A percentile compares a stretch with the other conserved stretches of the same genome.
phyloP scores from a whole-genome alignment of 92 coral and sea anemone species.

The Porites divaricata region DNA sequence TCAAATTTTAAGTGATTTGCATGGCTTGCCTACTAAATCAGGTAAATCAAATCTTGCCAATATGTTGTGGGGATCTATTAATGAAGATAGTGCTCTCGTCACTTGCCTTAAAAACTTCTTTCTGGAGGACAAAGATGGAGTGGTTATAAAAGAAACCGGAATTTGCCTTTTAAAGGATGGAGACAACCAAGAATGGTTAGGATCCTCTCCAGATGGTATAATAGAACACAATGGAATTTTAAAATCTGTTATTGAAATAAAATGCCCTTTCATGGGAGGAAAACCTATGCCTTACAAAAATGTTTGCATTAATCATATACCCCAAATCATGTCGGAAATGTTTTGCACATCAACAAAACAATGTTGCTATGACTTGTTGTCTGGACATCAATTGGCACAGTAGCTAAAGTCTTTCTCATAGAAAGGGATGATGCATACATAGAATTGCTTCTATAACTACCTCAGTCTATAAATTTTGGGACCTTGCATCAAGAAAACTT shows the following conservation, averaged over 20 bases:
- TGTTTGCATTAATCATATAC: conserved; percentile 13
- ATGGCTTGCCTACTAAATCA: not conserved
- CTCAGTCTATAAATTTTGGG: conserved; percentile 54
- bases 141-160: not conserved
- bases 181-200: not conserved
- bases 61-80: conserved; percentile 60
- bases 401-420: conserved; percentile 12
- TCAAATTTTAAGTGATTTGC: not conserved
- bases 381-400: conserved; percentile 49
- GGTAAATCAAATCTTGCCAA: conserved; percentile 7
- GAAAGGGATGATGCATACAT: conserved; percentile 38
- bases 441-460: conserved; percentile 13
- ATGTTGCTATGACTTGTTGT: conserved; percentile 49
- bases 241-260: not conserved
- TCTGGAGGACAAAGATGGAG: conserved; percentile 12
- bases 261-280: conserved; percentile 13
- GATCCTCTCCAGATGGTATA: not conserved
- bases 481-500: conserved; percentile 10
- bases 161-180: not conserved
- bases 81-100: conserved; percentile 24
- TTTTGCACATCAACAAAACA: conserved; percentile 25
- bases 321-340: conserved; percentile 22
- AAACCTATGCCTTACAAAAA: conserved; percentile 49
- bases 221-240: not conserved
- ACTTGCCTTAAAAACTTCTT: conserved; percentile 1